These are phyloP conservation scores for Synchiropus splendidus DNA, from an alignment of 2,113 vertebrate genomes.

Conservation along the genomic window DNA sequence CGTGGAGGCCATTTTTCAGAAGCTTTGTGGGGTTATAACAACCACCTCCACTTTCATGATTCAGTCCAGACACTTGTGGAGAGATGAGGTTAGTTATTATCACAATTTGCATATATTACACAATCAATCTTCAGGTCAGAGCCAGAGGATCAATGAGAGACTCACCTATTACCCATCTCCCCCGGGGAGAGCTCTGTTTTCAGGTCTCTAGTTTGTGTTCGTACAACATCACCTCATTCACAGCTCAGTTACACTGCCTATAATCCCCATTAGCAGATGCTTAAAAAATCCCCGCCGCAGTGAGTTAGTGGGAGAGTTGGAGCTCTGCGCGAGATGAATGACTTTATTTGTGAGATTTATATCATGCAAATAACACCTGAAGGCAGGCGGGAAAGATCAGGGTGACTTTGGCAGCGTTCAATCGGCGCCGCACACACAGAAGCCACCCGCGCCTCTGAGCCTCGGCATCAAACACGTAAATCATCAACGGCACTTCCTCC, in stretches of 20 bases:
- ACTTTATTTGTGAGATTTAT: constrained; percentile 48
- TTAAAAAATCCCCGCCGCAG: constrained; percentile 48
- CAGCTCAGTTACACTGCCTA: constrained; percentile 54
- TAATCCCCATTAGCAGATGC: constrained; percentile 58
- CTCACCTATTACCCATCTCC: not conserved
- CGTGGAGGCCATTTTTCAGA: constrained; percentile 37
- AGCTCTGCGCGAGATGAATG: constrained; percentile 44
- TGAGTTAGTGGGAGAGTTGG: constrained; percentile 44
- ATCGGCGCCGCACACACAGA: constrained; percentile 8
- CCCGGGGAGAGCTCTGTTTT: constrained; percentile 5
- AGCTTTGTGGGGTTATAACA: constrained; percentile 40
- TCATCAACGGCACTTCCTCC: constrained; percentile 26
- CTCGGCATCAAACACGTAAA: constrained; percentile 28
- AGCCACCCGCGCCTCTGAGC: constrained; percentile 8
- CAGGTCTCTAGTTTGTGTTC: constrained; percentile 15
- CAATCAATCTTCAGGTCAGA: constrained; percentile 6
- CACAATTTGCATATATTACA: constrained; percentile 16
- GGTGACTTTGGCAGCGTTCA: constrained; percentile 31
- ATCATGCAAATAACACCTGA: constrained; percentile 28
- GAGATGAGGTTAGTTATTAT: constrained; percentile 6
- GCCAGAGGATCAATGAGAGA: constrained; percentile 6
- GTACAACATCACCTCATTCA: constrained; percentile 39
- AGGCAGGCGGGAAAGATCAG: constrained; percentile 20
- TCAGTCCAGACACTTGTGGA: constrained; percentile 27
- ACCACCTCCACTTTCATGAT: constrained; percentile 26